A percentile compares a stretch with the other conserved stretches of the same genome.
Evolutionary conservation across 2,113 vertebrate genomes (phyloP).

Genomic region (Odocoileus virginianus): DNA sequence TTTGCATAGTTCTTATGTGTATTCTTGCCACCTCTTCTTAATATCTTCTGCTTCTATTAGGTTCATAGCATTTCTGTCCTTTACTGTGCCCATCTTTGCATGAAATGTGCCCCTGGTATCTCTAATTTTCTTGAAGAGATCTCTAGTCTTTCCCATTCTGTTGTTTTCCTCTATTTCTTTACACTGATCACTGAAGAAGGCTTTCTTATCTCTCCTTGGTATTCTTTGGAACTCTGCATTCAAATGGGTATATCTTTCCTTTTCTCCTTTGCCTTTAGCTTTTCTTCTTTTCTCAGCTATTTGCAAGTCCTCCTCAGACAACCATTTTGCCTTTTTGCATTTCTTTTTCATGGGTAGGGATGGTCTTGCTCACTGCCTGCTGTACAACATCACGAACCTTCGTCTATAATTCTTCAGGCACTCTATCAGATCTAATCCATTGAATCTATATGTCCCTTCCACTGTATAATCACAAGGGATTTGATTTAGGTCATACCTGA

Average conservation of each 20-base stretch:
- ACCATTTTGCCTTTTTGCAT: accelerated
- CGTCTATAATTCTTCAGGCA: not conserved
- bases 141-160: not conserved
- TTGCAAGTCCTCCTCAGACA: not conserved
- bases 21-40: not conserved
- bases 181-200: not conserved
- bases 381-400: not conserved
- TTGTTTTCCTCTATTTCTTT: not conserved
- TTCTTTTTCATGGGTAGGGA: not conserved
- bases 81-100: not conserved
- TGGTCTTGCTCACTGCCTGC: not conserved
- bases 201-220: not conserved
- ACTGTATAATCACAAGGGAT: not conserved
- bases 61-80: not conserved
- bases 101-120: not conserved
- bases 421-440: not conserved
- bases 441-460: not conserved
- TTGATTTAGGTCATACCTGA: not conserved
- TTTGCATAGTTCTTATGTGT: not conserved
- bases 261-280: not conserved
- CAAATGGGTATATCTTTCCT: not conserved
- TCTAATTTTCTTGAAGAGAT: not conserved
- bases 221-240: not conserved
- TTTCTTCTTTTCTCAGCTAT: not conserved
- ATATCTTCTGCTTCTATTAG: not conserved